phyloP scores from a whole-genome alignment of 1,140 invertebrate genomes.

The Paracyclopina nana region DNA sequence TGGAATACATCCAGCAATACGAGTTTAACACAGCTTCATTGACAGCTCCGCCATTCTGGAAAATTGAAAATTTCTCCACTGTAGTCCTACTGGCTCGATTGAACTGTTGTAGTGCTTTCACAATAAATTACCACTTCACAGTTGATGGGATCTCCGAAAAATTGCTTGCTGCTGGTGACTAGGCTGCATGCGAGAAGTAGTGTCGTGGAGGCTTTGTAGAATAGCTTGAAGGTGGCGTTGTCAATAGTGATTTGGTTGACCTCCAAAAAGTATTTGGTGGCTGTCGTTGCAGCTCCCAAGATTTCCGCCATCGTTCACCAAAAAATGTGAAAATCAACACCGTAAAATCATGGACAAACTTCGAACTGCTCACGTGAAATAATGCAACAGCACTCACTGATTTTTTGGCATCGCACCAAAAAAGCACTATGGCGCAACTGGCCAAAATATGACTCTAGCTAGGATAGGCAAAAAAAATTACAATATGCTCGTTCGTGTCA shows the following conservation, averaged over 20 bases:
- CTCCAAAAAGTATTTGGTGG: conserved; percentile 24
- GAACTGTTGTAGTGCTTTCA: background rate
- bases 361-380: no score
- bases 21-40: conserved; percentile 7
- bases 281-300: conserved; percentile 19
- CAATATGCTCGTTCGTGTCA: no score
- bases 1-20: conserved; percentile 16
- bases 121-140: conserved; percentile 21
- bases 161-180: conserved; percentile 25
- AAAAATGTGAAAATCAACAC: no score
- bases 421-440: no score
- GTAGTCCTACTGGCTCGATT: background rate
- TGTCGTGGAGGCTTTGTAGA: conserved; percentile 25
- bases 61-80: background rate
- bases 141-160: conserved; percentile 26
- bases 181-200: conserved; percentile 25
- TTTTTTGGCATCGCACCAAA: no score
- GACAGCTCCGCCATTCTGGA: background rate
- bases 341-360: no score
- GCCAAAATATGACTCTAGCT: no score
- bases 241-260: conserved; percentile 22
- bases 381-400: no score
- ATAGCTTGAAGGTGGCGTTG: conserved; percentile 24
- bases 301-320: conserved; percentile 16
- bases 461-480: no score